Percentiles rank a stretch among this genome's conserved stretches.
Conservation (phyloP, 1,140 invertebrate species). For the Melanaphis sacchari region DNA sequence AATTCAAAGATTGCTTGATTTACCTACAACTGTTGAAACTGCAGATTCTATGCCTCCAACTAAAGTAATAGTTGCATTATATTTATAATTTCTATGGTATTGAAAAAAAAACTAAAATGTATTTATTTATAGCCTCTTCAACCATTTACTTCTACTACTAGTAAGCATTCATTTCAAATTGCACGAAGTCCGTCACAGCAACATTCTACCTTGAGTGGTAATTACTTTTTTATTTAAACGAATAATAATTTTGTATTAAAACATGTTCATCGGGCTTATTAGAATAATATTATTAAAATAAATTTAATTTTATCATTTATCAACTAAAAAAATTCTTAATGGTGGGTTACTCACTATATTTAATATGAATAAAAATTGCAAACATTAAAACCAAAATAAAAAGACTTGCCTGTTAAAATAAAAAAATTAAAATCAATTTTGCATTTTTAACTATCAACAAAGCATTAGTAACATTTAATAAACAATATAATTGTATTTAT, state of each 20-base stretch:
- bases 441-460: not conserved
- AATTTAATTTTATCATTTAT: not conserved
- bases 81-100: not conserved
- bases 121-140: conserved; percentile 26
- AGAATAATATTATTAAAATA: not conserved
- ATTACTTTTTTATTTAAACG: not conserved
- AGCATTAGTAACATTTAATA: not conserved
- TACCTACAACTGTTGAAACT: conserved; percentile 85
- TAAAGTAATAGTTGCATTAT: not conserved
- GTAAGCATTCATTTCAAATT: conserved; percentile 51
- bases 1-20: conserved; percentile 89
- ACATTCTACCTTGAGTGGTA: conserved; percentile 30
- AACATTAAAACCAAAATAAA: not conserved
- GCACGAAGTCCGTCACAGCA: conserved; percentile 48
- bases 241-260: not conserved
- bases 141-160: conserved; percentile 30
- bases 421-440: not conserved
- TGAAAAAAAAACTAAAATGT: not conserved
- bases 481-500: not conserved
- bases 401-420: not conserved
- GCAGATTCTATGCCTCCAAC: conserved; percentile 66
- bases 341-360: not conserved
- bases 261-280: not conserved
- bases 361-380: not conserved
- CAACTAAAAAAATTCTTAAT: not conserved